Conservation (phyloP, 2,113 vertebrate species). For the Podilymbus podiceps region DNA sequence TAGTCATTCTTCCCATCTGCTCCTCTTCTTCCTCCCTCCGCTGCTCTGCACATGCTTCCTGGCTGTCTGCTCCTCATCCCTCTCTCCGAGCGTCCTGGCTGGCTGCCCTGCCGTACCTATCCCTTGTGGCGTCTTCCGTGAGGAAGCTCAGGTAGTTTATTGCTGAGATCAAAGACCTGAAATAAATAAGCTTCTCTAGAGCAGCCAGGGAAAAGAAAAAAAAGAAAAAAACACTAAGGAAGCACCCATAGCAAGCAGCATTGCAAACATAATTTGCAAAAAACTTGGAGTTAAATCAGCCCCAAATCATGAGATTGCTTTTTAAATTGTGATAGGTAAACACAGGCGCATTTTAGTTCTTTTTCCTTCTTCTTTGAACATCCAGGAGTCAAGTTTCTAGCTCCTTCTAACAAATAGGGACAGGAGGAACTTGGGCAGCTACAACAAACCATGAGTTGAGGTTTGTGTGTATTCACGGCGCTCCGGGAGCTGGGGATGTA, state of each 20-base stretch:
- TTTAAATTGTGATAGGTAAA: background rate
- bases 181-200: slow-evolving; percentile 6
- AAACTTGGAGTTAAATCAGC: background rate
- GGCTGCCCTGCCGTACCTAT: background rate
- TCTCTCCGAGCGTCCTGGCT: background rate
- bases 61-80: slow-evolving; percentile 10
- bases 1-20: slow-evolving; percentile 70
- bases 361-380: background rate
- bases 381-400: background rate
- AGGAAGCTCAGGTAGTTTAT: background rate
- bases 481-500: background rate
- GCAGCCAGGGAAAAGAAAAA: background rate
- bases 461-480: background rate
- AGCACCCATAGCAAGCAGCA: background rate
- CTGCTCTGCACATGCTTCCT: slow-evolving; percentile 38
- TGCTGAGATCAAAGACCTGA: slow-evolving; percentile 31
- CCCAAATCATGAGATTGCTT: background rate
- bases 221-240: background rate
- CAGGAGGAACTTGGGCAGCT: background rate
- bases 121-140: background rate
- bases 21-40: slow-evolving; percentile 3
- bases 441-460: background rate
- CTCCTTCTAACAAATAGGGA: background rate
- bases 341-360: background rate
- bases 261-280: background rate